Conservation (phyloP, 2,797 vertebrate genomes). For the Pantherophis alleghaniensis region DNA sequence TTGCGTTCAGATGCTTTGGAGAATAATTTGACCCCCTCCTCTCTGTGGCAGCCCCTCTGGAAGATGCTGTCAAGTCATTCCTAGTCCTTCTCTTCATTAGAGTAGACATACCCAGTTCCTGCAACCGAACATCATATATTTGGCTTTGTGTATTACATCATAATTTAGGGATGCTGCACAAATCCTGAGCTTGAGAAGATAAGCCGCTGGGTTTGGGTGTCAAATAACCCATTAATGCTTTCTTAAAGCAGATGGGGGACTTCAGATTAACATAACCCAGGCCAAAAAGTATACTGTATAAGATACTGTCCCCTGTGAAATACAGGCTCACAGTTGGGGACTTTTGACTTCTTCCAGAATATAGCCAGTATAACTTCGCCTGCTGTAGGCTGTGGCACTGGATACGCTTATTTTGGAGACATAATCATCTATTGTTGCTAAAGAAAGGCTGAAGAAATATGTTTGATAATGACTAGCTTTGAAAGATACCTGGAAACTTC, state of each 20-base stretch:
- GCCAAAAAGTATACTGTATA: not conserved
- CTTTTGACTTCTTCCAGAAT: not conserved
- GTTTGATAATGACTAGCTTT: not conserved
- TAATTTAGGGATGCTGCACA: not conserved
- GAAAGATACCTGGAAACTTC: not conserved
- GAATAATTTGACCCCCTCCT: not conserved
- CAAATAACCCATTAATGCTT: not conserved
- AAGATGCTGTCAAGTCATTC: not conserved
- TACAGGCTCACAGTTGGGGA: not conserved
- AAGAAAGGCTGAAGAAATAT: no score
- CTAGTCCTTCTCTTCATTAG: not conserved
- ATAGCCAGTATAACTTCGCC: not conserved
- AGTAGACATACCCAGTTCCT: not conserved
- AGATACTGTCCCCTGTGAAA: not conserved
- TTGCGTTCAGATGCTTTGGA: not conserved
- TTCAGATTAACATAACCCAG: not conserved
- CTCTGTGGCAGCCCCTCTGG: not conserved
- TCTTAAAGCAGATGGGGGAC: not conserved
- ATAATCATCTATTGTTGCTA: not conserved
- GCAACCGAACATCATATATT: not conserved
- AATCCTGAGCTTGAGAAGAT: not conserved
- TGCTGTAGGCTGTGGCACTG: not conserved
- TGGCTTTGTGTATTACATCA: not conserved
- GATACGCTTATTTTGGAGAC: not conserved
- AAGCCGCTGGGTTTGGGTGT: not conserved